Percentiles rank a stretch among this genome's conserved stretches.
Conservation (phyloP, 2,888 invertebrate species). For the Cheilosia urbana region DNA sequence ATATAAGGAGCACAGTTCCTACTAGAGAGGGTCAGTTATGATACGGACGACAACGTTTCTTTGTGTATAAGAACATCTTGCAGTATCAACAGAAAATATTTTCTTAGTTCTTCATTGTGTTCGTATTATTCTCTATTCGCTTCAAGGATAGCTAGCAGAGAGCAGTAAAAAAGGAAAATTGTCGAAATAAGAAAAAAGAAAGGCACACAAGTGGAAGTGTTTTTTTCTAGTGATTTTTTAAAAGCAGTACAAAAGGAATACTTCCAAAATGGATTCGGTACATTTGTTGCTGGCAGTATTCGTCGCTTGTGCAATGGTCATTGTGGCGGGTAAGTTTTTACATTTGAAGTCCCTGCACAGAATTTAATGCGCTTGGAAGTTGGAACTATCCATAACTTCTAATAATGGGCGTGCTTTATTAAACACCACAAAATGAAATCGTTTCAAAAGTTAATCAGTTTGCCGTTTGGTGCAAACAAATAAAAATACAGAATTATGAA, state of each 20-base stretch:
- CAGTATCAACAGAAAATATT: slow-evolving; percentile 64
- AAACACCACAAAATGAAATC: background rate
- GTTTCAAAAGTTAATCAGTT: background rate
- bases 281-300: slow-evolving; percentile 47
- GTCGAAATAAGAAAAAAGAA: slow-evolving; percentile 24
- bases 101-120: slow-evolving; percentile 33
- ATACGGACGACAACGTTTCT: slow-evolving; percentile 44
- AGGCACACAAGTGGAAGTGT: slow-evolving; percentile 47
- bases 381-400: slow-evolving; percentile 1
- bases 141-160: slow-evolving; percentile 16
- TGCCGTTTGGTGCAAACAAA: too few relatives aligned
- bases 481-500: too few relatives aligned
- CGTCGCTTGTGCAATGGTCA: slow-evolving; percentile 51
- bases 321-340: slow-evolving; percentile 56
- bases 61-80: slow-evolving; percentile 58
- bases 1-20: slow-evolving; percentile 62
- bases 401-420: background rate
- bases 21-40: slow-evolving; percentile 62
- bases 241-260: slow-evolving; percentile 9
- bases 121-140: slow-evolving; percentile 35
- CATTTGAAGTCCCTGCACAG: slow-evolving; percentile 21
- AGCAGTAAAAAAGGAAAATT: slow-evolving; percentile 34
- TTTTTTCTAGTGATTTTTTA: slow-evolving; percentile 32
- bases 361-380: slow-evolving; percentile 3
- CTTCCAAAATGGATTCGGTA: slow-evolving; percentile 43